Percentiles rank a stretch among this genome's conserved stretches.
phyloP scores from a whole-genome alignment of 2,113 vertebrate genomes.

The Irena cyanogastra region DNA sequence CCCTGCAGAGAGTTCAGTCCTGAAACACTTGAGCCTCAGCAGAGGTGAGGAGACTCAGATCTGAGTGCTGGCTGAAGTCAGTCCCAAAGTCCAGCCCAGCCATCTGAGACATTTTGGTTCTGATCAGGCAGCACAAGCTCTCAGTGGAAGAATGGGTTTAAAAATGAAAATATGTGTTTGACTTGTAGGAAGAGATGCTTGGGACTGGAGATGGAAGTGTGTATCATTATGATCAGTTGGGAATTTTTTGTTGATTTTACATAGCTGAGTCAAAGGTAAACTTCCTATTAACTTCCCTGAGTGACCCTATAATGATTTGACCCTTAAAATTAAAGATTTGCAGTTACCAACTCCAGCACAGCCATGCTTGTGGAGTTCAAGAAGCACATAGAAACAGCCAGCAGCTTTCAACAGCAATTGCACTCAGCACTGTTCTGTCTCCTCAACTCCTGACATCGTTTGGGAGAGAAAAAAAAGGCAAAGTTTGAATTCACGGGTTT shows the following conservation, averaged over 20 bases:
- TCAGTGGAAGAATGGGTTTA: neutral
- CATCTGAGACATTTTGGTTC: neutral
- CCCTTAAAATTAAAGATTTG: slow-evolving; percentile 13
- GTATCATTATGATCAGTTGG: neutral
- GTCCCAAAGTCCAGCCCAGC: neutral
- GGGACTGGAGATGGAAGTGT: neutral
- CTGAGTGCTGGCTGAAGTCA: neutral
- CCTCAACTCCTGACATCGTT: neutral
- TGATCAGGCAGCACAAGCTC: neutral
- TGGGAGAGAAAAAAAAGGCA: rapidly evolving
- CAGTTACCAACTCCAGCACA: neutral
- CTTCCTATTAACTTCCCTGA: neutral
- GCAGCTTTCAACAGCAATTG: neutral
- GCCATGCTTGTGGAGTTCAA: neutral
- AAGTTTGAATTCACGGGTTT: neutral
- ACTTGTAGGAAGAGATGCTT: neutral
- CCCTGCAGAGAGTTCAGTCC: neutral
- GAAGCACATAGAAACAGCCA: neutral
- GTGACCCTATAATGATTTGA: neutral
- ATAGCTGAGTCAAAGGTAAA: neutral
- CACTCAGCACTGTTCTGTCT: neutral
- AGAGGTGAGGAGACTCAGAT: neutral
- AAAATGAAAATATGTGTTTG: neutral
- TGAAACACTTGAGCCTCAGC: neutral
- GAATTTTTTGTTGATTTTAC: slow-evolving; percentile 15